These are phyloP conservation scores for Dicentrarchus labrax DNA, from an alignment of 2,113 vertebrate genomes.

Conservation along the genomic window DNA sequence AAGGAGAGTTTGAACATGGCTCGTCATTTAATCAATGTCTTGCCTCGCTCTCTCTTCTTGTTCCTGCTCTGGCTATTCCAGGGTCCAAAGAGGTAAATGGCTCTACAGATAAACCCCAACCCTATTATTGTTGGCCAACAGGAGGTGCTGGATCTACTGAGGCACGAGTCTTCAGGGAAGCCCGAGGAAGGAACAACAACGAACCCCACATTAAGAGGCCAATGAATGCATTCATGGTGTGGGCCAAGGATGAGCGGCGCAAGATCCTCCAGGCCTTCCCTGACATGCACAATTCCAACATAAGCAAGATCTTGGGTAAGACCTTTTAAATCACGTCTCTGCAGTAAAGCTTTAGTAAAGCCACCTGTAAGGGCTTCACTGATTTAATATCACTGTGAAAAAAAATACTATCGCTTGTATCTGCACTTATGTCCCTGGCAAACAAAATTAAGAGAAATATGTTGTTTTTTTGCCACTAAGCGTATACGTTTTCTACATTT, in stretches of 20 bases:
- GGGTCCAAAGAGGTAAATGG: slow-evolving; percentile 93
- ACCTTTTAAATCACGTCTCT: slow-evolving; percentile 20
- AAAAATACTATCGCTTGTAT: neutral
- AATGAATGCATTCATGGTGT: slow-evolving; percentile 99
- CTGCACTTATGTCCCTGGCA: neutral
- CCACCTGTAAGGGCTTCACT: neutral
- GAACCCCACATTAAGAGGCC: slow-evolving; percentile 99
- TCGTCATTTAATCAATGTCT: slow-evolving; percentile 86
- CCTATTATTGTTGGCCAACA: slow-evolving; percentile 98
- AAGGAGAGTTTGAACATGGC: slow-evolving; percentile 60
- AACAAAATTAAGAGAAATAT: neutral
- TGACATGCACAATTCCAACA: slow-evolving; percentile 99
- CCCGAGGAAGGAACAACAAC: slow-evolving; percentile 94
- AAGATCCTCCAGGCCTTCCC: slow-evolving; percentile 99
- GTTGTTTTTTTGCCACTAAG: neutral
- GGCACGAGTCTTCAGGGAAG: slow-evolving; percentile 96
- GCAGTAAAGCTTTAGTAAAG: neutral
- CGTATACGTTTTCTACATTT: neutral
- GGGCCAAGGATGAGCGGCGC: slow-evolving; percentile 98
- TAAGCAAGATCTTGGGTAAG: slow-evolving; percentile 99
- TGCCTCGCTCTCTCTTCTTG: slow-evolving; percentile 84
- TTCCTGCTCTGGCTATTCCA: slow-evolving; percentile 89
- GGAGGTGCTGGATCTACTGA: slow-evolving; percentile 97
- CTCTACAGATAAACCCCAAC: slow-evolving; percentile 94
- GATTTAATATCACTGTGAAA: neutral